Percentiles rank a stretch among this genome's conserved stretches.
Evolutionary conservation across 2,888 invertebrate genomes (phyloP).

Genomic region (Priocnemis perturbator): DNA sequence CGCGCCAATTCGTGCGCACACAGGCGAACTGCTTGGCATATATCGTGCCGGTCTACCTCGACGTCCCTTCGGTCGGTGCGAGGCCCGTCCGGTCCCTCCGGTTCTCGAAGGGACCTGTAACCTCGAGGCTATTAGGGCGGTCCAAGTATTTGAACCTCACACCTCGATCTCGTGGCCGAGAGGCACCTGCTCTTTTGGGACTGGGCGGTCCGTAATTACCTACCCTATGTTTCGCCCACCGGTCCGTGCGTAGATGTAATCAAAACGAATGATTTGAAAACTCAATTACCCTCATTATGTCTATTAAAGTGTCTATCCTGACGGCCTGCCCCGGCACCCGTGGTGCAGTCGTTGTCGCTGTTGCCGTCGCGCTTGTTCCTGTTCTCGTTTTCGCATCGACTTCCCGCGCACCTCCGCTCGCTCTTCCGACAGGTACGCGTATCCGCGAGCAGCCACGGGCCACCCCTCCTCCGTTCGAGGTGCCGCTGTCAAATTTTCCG

Average conservation of each 20-base stretch:
- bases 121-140: constrained; percentile 72
- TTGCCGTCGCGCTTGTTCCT: background rate
- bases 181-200: constrained; percentile 73
- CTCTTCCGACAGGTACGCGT: too few species aligned
- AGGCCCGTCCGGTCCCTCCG: constrained; percentile 25
- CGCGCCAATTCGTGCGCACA: background rate
- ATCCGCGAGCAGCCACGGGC: too few species aligned
- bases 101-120: constrained; percentile 65
- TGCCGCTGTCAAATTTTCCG: too few species aligned
- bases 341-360: constrained; percentile 20
- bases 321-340: constrained; percentile 27
- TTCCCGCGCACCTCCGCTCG: too few species aligned
- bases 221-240: constrained; percentile 71
- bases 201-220: constrained; percentile 73
- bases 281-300: constrained; percentile 73
- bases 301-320: constrained; percentile 64
- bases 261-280: constrained; percentile 74
- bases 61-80: constrained; percentile 17
- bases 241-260: constrained; percentile 71
- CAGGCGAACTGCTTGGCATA: background rate
- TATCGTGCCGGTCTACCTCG: constrained; percentile 8
- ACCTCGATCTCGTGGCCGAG: constrained; percentile 71
- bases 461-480: too few species aligned
- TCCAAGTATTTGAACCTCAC: constrained; percentile 73
- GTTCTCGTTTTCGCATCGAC: background rate